phyloP scores from a whole-genome alignment of 2,113 vertebrate genomes.

The Myodes glareolus region DNA sequence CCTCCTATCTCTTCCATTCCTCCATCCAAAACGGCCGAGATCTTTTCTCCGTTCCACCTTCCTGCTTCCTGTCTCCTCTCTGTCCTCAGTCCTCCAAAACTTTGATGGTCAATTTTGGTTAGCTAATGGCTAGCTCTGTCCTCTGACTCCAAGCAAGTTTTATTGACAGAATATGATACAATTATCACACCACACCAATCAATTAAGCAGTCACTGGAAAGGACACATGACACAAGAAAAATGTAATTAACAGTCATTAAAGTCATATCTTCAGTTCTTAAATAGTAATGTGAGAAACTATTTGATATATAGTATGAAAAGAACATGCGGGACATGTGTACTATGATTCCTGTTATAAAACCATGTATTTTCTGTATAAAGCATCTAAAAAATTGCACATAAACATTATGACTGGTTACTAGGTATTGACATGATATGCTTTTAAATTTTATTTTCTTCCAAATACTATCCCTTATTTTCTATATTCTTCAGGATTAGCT shows the following conservation, averaged over 20 bases:
- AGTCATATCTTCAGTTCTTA: not conserved
- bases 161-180: too few species aligned
- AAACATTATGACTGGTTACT: not conserved
- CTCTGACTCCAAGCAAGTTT: too few species aligned
- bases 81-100: too few species aligned
- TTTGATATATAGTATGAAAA: not conserved
- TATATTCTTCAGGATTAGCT: not conserved
- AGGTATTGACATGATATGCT: not conserved
- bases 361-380: not conserved
- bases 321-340: not conserved
- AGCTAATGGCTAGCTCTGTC: too few species aligned
- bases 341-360: not conserved
- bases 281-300: not conserved
- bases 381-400: not conserved
- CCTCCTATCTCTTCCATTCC: too few species aligned
- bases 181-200: not conserved
- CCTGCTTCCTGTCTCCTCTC: too few species aligned
- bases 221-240: not conserved
- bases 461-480: not conserved
- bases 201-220: not conserved
- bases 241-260: not conserved
- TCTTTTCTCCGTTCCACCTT: too few species aligned
- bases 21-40: too few species aligned
- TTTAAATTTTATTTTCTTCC: not conserved
- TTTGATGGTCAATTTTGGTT: too few species aligned